A percentile compares a stretch with the other conserved stretches of the same genome.
These are phyloP conservation scores for Spodoptera exigua DNA, from an alignment of 2,888 invertebrate species.

Conservation along the genomic window DNA sequence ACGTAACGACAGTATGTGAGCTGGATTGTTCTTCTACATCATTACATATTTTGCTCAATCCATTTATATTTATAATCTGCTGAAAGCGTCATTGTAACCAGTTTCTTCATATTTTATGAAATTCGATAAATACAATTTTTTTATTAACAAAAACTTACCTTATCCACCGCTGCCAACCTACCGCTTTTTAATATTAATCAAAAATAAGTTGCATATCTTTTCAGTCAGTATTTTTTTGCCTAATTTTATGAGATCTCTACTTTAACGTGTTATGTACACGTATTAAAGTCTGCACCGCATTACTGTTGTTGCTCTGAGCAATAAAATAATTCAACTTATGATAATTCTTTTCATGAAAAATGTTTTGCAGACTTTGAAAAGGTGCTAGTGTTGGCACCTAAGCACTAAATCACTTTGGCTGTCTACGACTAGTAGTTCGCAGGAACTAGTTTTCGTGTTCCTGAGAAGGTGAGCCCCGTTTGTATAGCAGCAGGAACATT, in stretches of 20 bases:
- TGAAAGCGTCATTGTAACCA: no score
- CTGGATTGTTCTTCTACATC: constrained; percentile 27
- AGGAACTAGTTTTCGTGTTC: constrained; percentile 61
- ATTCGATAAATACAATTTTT: not conserved
- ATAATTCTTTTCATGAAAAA: constrained; percentile 62
- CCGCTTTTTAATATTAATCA: no score
- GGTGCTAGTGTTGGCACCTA: constrained; percentile 51
- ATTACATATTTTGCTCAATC: constrained; percentile 31
- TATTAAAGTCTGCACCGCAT: constrained; percentile 44
- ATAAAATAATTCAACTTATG: constrained; percentile 63
- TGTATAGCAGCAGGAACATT: constrained; percentile 55
- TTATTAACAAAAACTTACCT: constrained; percentile 25
- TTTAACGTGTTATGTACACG: not conserved
- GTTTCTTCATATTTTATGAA: no score
- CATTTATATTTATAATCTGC: constrained; percentile 20
- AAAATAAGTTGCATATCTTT: not conserved
- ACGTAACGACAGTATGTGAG: constrained; percentile 52
- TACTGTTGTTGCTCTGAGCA: constrained; percentile 49
- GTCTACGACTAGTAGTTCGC: constrained; percentile 52
- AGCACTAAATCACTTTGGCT: constrained; percentile 62
- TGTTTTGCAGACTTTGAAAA: constrained; percentile 56
- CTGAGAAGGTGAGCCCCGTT: constrained; percentile 58
- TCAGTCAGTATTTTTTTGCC: constrained; percentile 7
- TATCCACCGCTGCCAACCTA: not conserved
- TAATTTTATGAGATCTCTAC: not conserved